phyloP scores from a whole-genome alignment of 2,113 vertebrate species.

The Perca flavescens region DNA sequence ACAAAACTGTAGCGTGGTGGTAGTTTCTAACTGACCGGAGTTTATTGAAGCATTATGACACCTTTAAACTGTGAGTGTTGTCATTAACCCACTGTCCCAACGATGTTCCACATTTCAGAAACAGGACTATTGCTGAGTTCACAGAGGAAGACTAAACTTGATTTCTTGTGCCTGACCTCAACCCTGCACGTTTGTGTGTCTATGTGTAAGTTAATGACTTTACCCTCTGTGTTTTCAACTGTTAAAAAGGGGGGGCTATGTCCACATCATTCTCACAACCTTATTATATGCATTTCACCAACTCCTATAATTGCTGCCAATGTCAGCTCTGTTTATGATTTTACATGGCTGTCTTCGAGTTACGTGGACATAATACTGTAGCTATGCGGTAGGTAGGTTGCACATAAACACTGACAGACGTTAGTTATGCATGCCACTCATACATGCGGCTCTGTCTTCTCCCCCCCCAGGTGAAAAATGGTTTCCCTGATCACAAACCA shows the following conservation, averaged over 20 bases:
- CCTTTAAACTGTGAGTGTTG: slow-evolving; percentile 23
- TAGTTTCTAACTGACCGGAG: background rate
- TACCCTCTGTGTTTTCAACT: slow-evolving; percentile 68
- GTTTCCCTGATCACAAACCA: slow-evolving; percentile 57
- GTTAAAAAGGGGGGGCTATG: slow-evolving; percentile 32
- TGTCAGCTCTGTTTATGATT: slow-evolving; percentile 65
- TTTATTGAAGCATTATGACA: slow-evolving; percentile 18
- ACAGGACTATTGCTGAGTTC: background rate
- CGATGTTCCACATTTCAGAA: slow-evolving; percentile 1
- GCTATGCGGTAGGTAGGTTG: slow-evolving; percentile 53
- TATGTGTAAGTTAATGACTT: slow-evolving; percentile 66
- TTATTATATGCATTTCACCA: slow-evolving; percentile 61
- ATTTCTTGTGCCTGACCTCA: slow-evolving; percentile 53
- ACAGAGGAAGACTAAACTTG: slow-evolving; percentile 34
- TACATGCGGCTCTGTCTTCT: slow-evolving; percentile 25
- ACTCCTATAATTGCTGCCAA: slow-evolving; percentile 27
- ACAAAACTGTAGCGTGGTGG: background rate
- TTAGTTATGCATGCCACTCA: slow-evolving; percentile 39
- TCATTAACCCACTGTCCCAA: slow-evolving; percentile 25
- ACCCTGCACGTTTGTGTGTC: slow-evolving; percentile 15
- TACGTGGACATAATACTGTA: slow-evolving; percentile 36
- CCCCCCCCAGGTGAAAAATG: slow-evolving; percentile 57
- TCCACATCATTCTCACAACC: slow-evolving; percentile 67
- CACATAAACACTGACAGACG: slow-evolving; percentile 62
- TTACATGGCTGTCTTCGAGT: slow-evolving; percentile 49